A percentile compares a stretch with the other conserved stretches of the same genome.
phyloP scores from a whole-genome alignment of 2,113 vertebrate species.

The Haplochromis burtoni region DNA sequence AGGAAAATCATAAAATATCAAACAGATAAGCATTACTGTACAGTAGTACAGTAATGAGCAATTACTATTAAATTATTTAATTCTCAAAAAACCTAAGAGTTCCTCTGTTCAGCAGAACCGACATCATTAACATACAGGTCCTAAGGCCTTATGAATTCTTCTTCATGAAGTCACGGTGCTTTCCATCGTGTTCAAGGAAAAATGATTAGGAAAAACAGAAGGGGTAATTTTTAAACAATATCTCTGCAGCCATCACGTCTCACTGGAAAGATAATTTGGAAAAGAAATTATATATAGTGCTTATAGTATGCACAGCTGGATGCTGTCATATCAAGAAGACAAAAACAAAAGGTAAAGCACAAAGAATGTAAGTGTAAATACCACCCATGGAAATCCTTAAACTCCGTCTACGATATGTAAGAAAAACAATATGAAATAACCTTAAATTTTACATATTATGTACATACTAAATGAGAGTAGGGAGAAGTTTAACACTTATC shows the following conservation, averaged over 20 bases:
- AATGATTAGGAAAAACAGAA: background rate
- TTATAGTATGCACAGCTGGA: background rate
- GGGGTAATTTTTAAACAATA: background rate
- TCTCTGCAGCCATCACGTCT: background rate
- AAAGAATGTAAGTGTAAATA: background rate
- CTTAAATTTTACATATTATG: background rate
- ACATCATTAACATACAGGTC: background rate
- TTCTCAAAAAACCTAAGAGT: background rate
- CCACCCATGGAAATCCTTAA: background rate
- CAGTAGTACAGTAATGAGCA: rapidly evolving
- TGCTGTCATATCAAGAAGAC: background rate
- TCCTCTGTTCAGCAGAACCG: background rate
- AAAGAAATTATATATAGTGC: background rate
- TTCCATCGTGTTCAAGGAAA: background rate
- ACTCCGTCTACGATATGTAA: rapidly evolving
- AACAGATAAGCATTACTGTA: background rate
- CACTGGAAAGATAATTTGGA: background rate
- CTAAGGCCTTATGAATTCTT: background rate
- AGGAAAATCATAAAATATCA: background rate
- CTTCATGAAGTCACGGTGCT: background rate
- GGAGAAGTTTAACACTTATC: background rate
- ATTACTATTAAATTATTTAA: background rate
- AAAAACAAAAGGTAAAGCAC: background rate
- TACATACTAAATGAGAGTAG: background rate
- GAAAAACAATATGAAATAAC: background rate